A percentile compares a stretch with the other conserved stretches of the same genome.
phyloP scores from a whole-genome alignment of 2,797 vertebrate genomes.

The Parauchenoglanis punctatus region DNA sequence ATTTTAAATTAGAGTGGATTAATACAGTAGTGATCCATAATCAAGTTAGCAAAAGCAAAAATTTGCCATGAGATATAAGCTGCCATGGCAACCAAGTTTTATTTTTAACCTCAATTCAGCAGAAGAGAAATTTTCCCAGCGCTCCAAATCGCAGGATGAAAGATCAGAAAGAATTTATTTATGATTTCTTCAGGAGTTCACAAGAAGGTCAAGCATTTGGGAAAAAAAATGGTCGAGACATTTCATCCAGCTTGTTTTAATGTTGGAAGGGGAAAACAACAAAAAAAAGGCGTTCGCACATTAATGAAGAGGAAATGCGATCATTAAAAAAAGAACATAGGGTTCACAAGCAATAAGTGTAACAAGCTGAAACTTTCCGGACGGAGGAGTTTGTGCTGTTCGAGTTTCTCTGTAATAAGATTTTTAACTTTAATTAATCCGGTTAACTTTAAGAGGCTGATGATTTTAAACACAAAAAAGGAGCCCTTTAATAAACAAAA shows the following conservation, averaged over 20 bases:
- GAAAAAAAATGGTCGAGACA: background rate
- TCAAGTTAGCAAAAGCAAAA: background rate
- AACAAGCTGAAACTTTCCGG: background rate
- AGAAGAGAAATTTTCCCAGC: background rate
- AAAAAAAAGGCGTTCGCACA: background rate
- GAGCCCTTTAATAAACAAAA: background rate
- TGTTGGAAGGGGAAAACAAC: no score
- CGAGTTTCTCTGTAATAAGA: background rate
- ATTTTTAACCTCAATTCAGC: background rate
- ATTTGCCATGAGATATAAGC: background rate
- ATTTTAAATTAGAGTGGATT: background rate
- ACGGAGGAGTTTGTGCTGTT: background rate
- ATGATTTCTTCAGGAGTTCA: conserved; percentile 7
- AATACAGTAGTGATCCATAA: background rate
- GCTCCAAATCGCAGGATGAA: background rate
- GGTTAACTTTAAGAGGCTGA: background rate
- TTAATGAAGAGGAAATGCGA: background rate
- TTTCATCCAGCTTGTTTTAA: background rate
- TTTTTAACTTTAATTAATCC: background rate
- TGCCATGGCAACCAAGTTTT: conserved; percentile 8
- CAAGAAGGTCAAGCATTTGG: conserved; percentile 3
- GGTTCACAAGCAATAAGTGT: background rate
- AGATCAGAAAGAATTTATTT: conserved; percentile 23
- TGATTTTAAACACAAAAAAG: background rate
- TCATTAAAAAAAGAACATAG: background rate